Percentiles rank a stretch among this genome's conserved stretches.
phyloP scores from a whole-genome alignment of 2,797 vertebrate genomes.

The Lepilemur ruficaudatus region DNA sequence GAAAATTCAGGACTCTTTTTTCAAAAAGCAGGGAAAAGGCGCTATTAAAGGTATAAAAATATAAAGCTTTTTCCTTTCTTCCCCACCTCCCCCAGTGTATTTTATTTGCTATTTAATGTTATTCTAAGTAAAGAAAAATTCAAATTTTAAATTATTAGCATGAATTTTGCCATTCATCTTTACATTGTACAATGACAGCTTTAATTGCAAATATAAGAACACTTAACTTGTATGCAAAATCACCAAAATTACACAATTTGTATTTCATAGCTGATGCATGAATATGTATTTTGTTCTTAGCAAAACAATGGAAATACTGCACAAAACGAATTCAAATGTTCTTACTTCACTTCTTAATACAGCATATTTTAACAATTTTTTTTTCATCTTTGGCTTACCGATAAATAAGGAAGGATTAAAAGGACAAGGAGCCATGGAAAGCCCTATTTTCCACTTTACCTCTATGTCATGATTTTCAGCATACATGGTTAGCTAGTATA shows the following conservation, averaged over 20 bases:
- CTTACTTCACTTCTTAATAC: neutral
- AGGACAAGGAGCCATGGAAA: neutral
- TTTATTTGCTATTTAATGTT: neutral
- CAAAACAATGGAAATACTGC: neutral
- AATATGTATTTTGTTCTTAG: neutral
- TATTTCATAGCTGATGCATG: neutral
- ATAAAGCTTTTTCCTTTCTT: neutral
- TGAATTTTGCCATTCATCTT: neutral
- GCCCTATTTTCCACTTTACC: neutral
- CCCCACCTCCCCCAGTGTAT: too few species aligned
- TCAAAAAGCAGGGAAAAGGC: neutral
- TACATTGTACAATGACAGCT: neutral
- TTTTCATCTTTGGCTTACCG: neutral
- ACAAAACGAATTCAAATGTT: neutral
- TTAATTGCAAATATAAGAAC: slow-evolving; percentile 16
- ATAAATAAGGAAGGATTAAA: neutral
- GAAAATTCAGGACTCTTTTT: neutral
- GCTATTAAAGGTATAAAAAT: neutral
- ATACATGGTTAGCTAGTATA: neutral
- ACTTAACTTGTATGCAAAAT: neutral
- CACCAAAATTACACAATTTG: neutral
- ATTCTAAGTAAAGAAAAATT: neutral
- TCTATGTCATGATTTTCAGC: neutral
- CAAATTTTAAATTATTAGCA: neutral
- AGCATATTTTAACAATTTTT: neutral